phyloP scores from a whole-genome alignment of 2,888 invertebrate species.

The Scelioninae gen. 1 region DNA sequence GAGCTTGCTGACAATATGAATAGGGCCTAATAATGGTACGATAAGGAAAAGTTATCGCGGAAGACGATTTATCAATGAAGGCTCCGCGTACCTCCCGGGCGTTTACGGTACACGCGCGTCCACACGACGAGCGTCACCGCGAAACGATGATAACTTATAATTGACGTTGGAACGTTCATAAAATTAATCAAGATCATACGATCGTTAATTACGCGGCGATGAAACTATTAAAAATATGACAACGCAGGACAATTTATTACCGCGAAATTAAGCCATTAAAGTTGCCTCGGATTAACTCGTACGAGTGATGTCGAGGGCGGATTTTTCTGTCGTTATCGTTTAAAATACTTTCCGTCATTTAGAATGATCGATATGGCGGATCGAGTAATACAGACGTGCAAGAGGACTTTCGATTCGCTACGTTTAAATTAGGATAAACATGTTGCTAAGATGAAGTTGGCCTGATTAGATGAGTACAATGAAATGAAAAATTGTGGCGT shows the following conservation, averaged over 20 bases:
- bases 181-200: constrained; percentile 64
- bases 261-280: constrained; percentile 54
- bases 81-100: constrained; percentile 34
- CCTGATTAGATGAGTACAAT: no score
- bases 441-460: no score
- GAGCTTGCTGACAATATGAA: constrained; percentile 32
- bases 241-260: constrained; percentile 44
- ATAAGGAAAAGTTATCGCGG: constrained; percentile 56
- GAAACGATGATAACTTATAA: constrained; percentile 58
- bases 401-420: no score
- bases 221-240: constrained; percentile 46
- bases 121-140: constrained; percentile 48
- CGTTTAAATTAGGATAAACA: no score
- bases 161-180: constrained; percentile 51
- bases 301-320: neutral
- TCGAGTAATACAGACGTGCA: no score
- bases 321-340: neutral
- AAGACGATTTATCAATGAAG: constrained; percentile 66
- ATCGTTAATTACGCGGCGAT: constrained; percentile 55
- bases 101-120: constrained; percentile 54
- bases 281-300: constrained; percentile 19
- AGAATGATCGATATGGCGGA: constrained; percentile 4
- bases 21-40: constrained; percentile 47
- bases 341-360: constrained; percentile 12
- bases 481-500: no score